Conservation (phyloP, 2,113 vertebrate genomes). For the Seriola dumerili region DNA sequence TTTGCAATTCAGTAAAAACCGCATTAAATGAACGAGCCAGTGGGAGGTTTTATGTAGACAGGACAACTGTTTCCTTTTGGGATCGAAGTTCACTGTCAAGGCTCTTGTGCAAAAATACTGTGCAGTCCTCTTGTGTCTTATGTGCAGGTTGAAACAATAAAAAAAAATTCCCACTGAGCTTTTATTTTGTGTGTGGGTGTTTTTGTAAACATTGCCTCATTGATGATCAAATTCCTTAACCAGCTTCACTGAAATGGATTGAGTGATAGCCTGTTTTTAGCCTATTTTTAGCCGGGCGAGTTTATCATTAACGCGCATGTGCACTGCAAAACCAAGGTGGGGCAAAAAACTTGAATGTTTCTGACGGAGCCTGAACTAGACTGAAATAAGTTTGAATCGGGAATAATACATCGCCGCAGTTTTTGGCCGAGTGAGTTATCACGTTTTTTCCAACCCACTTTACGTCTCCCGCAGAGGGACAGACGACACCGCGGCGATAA, state of each 20-base stretch:
- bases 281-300: conserved; percentile 46
- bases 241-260: conserved; percentile 2
- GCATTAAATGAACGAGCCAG: neutral
- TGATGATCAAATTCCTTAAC: neutral
- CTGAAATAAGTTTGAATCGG: neutral
- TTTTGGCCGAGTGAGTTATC: neutral
- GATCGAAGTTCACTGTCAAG: conserved; percentile 20
- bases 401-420: neutral
- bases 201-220: neutral
- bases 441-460: too few relatives aligned
- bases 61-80: neutral
- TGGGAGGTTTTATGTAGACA: conserved; percentile 28
- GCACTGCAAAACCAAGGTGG: conserved; percentile 71
- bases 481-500: neutral
- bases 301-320: conserved; percentile 66
- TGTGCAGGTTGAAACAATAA: conserved; percentile 53
- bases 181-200: neutral
- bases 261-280: conserved; percentile 48
- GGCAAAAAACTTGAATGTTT: conserved; percentile 73
- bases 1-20: neutral
- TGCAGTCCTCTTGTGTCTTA: conserved; percentile 35
- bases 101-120: conserved; percentile 21
- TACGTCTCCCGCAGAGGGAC: too few relatives aligned
- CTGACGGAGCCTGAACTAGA: conserved; percentile 32
- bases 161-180: conserved; percentile 4